Base-by-base conservation (phyloP, 2,888 invertebrate species). In the Epirrita christyi region DNA sequence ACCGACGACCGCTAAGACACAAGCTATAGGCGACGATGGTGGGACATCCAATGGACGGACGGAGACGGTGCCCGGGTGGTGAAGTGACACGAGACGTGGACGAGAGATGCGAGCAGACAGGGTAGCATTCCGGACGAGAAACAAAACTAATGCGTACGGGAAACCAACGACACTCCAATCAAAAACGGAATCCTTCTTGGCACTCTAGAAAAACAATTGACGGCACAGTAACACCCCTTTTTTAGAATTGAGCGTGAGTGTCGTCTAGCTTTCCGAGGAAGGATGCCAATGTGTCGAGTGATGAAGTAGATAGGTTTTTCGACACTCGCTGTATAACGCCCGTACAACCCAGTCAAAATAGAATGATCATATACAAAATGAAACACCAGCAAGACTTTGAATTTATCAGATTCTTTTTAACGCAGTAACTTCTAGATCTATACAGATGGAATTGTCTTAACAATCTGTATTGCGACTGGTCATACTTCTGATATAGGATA, bases 101-200 rank as follows among this genome's bases (percentile, higher is more conserved):
- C 21, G 21, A 53, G 14, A 44, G 53, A 61, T 55, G 52, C 52
- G 73, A 73, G 78, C 78, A 78, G 75, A n/a, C n/a, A n/a, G n/a
- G n/a, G 81, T 79, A 75, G 85, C 85, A 86, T 75, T 75, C 85
- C 80, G 79, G 77, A 85, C 83, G 80, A 79, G 70, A 72, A 71
- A 80, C 72, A 71, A 72, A 13, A 43, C 59, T 59, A 72, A 72
- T 71, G 80, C 75, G 71, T 55, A 73, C 73, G 81, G 84, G 69
- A 72, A 78, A 76, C 71, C 80, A 74, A 80, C 84, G 84, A 84
- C 86, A 83, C 83, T 78, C 21, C 53, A 10, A 50, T 3, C 6
- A n/a, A n/a, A n/a, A n/a, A 10, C 7, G 40, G 14, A 14, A 21
- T 15, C 28, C 21, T 11, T n/a, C 13, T 11, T 9, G 28, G 11